phyloP scores from a whole-genome alignment of 2,888 invertebrate species.

The Taenaris catops region DNA sequence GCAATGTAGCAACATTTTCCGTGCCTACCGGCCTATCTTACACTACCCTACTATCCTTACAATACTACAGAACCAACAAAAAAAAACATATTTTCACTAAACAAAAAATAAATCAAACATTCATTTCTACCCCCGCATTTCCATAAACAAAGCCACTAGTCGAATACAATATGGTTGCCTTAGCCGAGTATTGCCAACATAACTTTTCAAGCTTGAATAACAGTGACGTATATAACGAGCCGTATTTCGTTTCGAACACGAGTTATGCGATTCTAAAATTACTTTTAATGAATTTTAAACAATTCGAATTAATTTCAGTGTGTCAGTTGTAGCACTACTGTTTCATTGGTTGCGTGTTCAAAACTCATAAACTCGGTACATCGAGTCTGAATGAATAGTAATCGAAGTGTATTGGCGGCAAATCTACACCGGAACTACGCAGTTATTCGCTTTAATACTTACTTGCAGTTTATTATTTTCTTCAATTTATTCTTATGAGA shows the following conservation, averaged over 20 bases:
- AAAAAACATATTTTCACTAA: too few relatives aligned
- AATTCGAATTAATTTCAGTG: conserved; percentile 23
- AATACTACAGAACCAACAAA: too few relatives aligned
- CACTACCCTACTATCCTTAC: too few relatives aligned
- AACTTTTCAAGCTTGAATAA: conserved; percentile 6
- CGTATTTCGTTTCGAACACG: conserved; percentile 11
- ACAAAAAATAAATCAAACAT: conserved; percentile 3
- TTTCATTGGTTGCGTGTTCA: conserved; percentile 32
- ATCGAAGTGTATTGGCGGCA: conserved; percentile 21
- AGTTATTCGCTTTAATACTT: conserved; percentile 43
- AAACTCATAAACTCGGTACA: conserved; percentile 32
- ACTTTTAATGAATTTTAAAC: conserved; percentile 28
- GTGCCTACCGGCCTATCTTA: too few relatives aligned
- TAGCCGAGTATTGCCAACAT: conserved; percentile 4
- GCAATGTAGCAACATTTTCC: too few relatives aligned
- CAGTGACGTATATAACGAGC: conserved; percentile 9
- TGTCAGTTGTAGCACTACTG: conserved; percentile 24
- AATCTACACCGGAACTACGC: conserved; percentile 55
- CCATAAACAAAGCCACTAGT: conserved; percentile 4
- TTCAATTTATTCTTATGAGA: too few relatives aligned
- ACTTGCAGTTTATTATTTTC: too few relatives aligned
- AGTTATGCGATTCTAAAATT: conserved; percentile 22
- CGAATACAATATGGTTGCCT: conserved; percentile 9
- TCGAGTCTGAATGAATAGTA: conserved; percentile 20
- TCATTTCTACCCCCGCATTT: conserved; percentile 1